Evolutionary conservation across 2,888 invertebrate genomes (phyloP).

Genomic region (Rotaria socialis): DNA sequence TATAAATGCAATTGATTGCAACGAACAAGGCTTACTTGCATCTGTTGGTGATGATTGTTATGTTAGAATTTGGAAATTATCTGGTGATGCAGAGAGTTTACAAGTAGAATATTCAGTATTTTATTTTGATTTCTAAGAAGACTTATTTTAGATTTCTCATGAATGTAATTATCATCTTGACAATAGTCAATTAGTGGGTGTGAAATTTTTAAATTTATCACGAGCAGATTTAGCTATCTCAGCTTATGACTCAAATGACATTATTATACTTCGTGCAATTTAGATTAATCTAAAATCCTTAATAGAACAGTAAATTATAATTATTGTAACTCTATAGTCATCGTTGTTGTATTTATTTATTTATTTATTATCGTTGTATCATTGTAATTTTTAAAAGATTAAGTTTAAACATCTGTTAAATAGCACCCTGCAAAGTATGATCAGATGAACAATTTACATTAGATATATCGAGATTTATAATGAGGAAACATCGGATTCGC

Average conservation of each 20-base stretch:
- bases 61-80: background rate
- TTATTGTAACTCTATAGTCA: too few relatives aligned
- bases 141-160: background rate
- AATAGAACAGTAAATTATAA: too few relatives aligned
- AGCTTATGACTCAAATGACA: background rate
- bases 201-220: background rate
- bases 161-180: slow-evolving; percentile 18
- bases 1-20: slow-evolving; percentile 6
- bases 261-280: background rate
- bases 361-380: too few relatives aligned
- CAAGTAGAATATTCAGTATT: background rate
- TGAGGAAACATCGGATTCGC: too few relatives aligned
- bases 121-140: too few relatives aligned
- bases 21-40: background rate
- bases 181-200: background rate
- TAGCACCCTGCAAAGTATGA: too few relatives aligned
- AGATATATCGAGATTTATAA: too few relatives aligned
- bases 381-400: too few relatives aligned
- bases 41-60: slow-evolving; percentile 14
- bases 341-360: too few relatives aligned
- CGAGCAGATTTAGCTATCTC: background rate
- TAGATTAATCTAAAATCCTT: too few relatives aligned
- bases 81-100: background rate
- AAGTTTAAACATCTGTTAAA: too few relatives aligned
- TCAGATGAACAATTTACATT: too few relatives aligned